A percentile compares a stretch with the other conserved stretches of the same genome.
Evolutionary conservation across 2,888 invertebrate genomes (phyloP).

Genomic region (Priocnemis perturbator): DNA sequence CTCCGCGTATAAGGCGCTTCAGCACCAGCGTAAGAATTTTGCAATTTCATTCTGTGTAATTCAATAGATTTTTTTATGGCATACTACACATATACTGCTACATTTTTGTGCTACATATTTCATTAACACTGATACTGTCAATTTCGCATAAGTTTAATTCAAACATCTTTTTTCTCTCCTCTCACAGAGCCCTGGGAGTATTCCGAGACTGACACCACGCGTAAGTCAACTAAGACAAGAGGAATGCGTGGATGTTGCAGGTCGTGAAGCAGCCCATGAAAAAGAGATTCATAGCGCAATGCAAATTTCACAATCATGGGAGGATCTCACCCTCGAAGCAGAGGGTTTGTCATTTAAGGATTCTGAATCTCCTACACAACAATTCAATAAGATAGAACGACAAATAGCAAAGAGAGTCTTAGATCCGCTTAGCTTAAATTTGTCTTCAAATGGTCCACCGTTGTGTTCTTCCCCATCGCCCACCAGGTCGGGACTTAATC

Average conservation of each 20-base stretch:
- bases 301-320: conserved; percentile 96
- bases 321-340: conserved; percentile 88
- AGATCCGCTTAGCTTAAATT: conserved; percentile 73
- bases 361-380: conserved; percentile 67
- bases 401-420: conserved; percentile 67
- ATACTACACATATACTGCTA: no score
- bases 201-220: conserved; percentile 85
- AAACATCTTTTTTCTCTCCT: background rate
- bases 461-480: conserved; percentile 81
- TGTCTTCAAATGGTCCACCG: conserved; percentile 75
- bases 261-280: conserved; percentile 94
- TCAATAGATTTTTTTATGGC: conserved; percentile 8
- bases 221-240: conserved; percentile 93
- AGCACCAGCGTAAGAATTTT: conserved; percentile 88
- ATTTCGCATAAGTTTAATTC: no score
- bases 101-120: no score
- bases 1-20: conserved; percentile 88
- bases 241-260: conserved; percentile 88
- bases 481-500: conserved; percentile 75
- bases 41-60: background rate
- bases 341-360: conserved; percentile 77
- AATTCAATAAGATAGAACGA: conserved; percentile 63
- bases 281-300: conserved; percentile 92
- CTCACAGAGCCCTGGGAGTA: conserved; percentile 76
- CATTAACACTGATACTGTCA: no score